phyloP scores from a whole-genome alignment of 2,797 vertebrate species.

The Myotis daubentonii region DNA sequence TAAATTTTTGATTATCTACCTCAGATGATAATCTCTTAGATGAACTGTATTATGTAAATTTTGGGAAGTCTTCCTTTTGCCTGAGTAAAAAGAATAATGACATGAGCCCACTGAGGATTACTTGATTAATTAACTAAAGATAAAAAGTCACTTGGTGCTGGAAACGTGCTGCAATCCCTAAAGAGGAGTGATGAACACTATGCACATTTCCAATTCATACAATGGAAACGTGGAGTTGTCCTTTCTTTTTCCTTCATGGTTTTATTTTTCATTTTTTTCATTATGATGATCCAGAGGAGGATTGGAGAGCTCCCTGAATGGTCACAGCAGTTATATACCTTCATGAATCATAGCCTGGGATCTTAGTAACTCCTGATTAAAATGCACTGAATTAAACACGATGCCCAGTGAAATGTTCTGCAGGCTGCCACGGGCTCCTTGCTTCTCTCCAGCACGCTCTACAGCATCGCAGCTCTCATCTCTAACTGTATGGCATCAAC shows the following conservation, averaged over 20 bases:
- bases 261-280: neutral
- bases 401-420: neutral
- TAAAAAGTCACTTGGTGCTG: constrained; percentile 64
- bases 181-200: constrained; percentile 53
- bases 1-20: neutral
- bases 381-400: neutral
- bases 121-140: constrained; percentile 77
- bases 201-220: constrained; percentile 54
- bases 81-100: constrained; percentile 60
- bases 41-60: constrained; percentile 46
- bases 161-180: constrained; percentile 60
- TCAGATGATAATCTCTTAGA: constrained; percentile 40
- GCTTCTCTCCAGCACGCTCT: neutral
- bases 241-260: neutral
- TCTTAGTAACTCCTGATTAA: neutral
- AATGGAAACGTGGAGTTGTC: neutral
- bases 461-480: neutral
- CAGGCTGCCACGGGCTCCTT: neutral
- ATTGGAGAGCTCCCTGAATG: neutral
- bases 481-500: neutral
- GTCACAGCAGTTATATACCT: neutral
- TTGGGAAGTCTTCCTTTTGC: constrained; percentile 57
- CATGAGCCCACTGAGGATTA: constrained; percentile 15
- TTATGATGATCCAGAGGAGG: neutral
- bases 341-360: neutral